Percentiles rank a stretch among this genome's conserved stretches.
Conservation (phyloP, 1,140 invertebrate genomes). For the Neodiprion fabricii region DNA sequence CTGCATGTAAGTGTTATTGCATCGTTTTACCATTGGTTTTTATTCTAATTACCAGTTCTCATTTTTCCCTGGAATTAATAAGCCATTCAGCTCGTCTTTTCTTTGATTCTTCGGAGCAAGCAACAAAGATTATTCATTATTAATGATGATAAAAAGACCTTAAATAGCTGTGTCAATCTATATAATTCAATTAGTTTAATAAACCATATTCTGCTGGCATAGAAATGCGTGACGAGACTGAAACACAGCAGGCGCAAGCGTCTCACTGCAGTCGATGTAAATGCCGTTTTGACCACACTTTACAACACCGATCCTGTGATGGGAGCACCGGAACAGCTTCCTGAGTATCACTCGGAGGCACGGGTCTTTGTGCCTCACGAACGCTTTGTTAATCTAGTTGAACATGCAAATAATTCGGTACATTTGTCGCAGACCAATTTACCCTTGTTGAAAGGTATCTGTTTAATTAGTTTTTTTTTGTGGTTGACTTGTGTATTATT, state of each 20-base stretch:
- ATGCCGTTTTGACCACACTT: constrained; percentile 54
- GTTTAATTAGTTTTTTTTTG: constrained; percentile 31
- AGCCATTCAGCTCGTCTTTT: neutral
- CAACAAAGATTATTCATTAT: too few relatives aligned
- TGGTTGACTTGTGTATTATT: constrained; percentile 34
- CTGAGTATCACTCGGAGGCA: constrained; percentile 54
- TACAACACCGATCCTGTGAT: constrained; percentile 56
- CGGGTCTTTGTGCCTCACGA: constrained; percentile 56
- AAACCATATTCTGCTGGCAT: constrained; percentile 11
- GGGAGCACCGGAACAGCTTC: constrained; percentile 50
- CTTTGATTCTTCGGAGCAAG: neutral
- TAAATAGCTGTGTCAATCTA: neutral
- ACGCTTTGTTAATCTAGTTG: constrained; percentile 46
- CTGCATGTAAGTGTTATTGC: constrained; percentile 46
- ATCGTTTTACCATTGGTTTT: neutral
- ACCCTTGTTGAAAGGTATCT: constrained; percentile 20
- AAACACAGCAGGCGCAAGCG: constrained; percentile 54
- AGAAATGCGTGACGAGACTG: constrained; percentile 60
- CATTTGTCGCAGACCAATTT: constrained; percentile 46
- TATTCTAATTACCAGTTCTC: too few relatives aligned
- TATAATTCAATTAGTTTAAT: neutral
- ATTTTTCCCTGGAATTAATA: neutral
- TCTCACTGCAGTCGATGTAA: constrained; percentile 52
- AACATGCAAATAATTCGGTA: constrained; percentile 46
- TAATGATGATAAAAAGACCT: too few relatives aligned